Conservation (phyloP, 2,113 vertebrate species). For the Hippopotamus amphibius region DNA sequence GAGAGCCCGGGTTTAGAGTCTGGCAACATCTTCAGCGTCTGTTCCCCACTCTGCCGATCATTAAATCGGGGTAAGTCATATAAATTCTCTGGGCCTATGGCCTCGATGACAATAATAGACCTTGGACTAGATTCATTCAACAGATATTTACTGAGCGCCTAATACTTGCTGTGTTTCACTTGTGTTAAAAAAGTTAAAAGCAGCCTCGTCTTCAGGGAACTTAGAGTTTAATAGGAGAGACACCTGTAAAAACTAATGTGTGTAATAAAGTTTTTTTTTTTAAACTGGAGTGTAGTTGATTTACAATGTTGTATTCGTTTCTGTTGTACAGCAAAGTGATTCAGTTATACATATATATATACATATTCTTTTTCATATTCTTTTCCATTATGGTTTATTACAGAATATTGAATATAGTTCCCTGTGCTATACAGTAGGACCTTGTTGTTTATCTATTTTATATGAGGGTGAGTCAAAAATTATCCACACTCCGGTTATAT, state of each 20-base stretch:
- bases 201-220: not conserved
- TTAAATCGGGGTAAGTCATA: not conserved
- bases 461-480: too few relatives aligned
- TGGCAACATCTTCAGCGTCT: not conserved
- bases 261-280: not conserved
- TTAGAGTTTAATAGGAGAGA: not conserved
- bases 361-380: too few relatives aligned
- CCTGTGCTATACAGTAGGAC: too few relatives aligned
- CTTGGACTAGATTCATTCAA: not conserved
- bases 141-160: not conserved
- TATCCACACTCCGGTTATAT: too few relatives aligned
- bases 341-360: too few relatives aligned
- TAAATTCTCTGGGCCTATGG: not conserved
- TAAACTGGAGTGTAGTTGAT: too few relatives aligned
- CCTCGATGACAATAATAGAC: not conserved
- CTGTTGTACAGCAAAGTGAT: too few relatives aligned
- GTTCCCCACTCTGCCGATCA: not conserved
- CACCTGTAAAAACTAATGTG: not conserved
- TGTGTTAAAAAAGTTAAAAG: not conserved
- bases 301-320: too few relatives aligned
- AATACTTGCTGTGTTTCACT: not conserved
- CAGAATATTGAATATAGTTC: too few relatives aligned
- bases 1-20: not conserved
- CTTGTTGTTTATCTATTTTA: too few relatives aligned
- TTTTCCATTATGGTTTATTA: too few relatives aligned